Evolutionary conservation across 1,140 invertebrate species (phyloP).

Genomic region (Monomorium pharaonis): DNA sequence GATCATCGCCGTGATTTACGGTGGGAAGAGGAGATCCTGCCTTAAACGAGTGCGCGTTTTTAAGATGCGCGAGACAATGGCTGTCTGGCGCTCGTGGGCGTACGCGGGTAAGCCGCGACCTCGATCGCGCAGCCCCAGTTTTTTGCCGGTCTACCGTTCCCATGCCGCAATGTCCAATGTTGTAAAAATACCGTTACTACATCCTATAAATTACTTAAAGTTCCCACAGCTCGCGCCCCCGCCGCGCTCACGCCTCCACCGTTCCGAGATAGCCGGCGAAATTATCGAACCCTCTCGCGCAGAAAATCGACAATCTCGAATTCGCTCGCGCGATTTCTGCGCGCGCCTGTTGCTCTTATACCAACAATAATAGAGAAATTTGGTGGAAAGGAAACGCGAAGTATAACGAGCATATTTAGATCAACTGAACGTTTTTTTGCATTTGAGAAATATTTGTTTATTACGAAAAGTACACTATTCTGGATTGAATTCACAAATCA

Average conservation of each 20-base stretch:
- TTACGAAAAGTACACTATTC: background rate
- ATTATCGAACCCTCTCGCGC: slow-evolving; percentile 59
- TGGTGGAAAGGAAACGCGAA: background rate
- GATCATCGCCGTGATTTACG: slow-evolving; percentile 80
- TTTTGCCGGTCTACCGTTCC: slow-evolving; percentile 79
- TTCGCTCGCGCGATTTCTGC: slow-evolving; percentile 41
- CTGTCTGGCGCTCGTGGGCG: slow-evolving; percentile 80
- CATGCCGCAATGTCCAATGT: slow-evolving; percentile 78
- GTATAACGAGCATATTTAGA: background rate
- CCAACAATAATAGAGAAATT: slow-evolving; percentile 2
- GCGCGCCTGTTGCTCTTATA: background rate
- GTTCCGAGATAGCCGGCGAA: slow-evolving; percentile 28
- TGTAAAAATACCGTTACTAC: slow-evolving; percentile 79
- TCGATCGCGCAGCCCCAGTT: slow-evolving; percentile 79
- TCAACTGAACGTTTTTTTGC: background rate
- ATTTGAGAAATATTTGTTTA: background rate
- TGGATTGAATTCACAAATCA: background rate
- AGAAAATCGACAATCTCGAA: slow-evolving; percentile 66
- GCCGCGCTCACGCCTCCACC: background rate
- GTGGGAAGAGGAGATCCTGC: slow-evolving; percentile 75
- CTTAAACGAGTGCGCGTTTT: slow-evolving; percentile 79
- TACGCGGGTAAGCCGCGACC: slow-evolving; percentile 79
- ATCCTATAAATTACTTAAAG: slow-evolving; percentile 80
- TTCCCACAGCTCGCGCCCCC: slow-evolving; percentile 74
- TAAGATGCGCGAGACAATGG: slow-evolving; percentile 79